Evolutionary conservation across 1,140 invertebrate species (phyloP).

Genomic region (Drosophila prosaltans): DNA sequence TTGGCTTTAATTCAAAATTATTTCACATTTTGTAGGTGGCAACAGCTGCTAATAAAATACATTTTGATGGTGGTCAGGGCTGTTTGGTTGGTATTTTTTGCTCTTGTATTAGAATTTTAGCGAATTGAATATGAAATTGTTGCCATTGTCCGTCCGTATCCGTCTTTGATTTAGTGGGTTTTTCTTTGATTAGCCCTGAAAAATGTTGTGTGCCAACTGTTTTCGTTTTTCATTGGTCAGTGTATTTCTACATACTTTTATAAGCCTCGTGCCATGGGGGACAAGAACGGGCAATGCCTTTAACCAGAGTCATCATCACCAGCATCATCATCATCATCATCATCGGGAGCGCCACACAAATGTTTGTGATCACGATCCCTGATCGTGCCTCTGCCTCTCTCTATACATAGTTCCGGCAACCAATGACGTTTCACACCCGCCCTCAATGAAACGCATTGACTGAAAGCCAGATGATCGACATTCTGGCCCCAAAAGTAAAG

Average conservation of each 20-base stretch:
- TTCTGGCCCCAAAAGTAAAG: not conserved
- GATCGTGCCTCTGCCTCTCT: slow-evolving; percentile 41
- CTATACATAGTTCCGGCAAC: slow-evolving; percentile 55
- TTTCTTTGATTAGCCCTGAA: slow-evolving; percentile 46
- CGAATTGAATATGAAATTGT: slow-evolving; percentile 31
- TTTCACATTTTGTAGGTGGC: slow-evolving; percentile 27
- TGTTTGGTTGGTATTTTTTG: not conserved
- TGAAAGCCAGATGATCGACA: not conserved
- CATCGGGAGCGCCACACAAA: slow-evolving; percentile 17
- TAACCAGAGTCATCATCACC: slow-evolving; percentile 22
- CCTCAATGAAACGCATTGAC: slow-evolving; percentile 2
- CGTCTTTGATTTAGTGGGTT: not conserved
- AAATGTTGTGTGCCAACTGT: slow-evolving; percentile 7
- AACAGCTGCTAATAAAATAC: slow-evolving; percentile 65
- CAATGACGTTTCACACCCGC: slow-evolving; percentile 45
- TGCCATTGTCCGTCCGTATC: slow-evolving; percentile 20
- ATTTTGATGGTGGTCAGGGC: slow-evolving; percentile 70
- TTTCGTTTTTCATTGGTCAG: slow-evolving; percentile 20
- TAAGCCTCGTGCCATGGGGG: slow-evolving; percentile 18
- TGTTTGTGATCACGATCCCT: slow-evolving; percentile 45
- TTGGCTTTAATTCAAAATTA: slow-evolving; percentile 53
- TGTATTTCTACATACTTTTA: not conserved
- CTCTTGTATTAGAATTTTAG: not conserved
- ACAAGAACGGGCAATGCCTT: slow-evolving; percentile 33
- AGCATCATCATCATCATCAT: not conserved